A percentile compares a stretch with the other conserved stretches of the same genome.
These are phyloP conservation scores for Chelon auratus DNA, from an alignment of 2,797 vertebrate genomes.

Conservation along the genomic window DNA sequence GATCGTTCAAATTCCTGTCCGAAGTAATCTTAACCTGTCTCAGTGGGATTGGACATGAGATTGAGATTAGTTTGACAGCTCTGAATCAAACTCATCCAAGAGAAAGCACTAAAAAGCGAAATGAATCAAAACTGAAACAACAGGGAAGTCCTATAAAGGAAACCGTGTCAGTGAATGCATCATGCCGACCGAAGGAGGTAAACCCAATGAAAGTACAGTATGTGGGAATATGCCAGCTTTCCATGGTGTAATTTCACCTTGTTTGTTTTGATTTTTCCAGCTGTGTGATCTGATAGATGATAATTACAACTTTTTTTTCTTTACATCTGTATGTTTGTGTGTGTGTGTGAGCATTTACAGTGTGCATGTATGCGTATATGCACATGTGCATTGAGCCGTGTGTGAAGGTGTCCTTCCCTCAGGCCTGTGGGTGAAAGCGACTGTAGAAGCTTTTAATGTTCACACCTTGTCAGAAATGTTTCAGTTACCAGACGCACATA, in stretches of 20 bases:
- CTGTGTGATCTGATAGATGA: conserved; percentile 1
- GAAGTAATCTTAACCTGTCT: background rate
- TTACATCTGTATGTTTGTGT: background rate
- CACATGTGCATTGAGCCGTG: conserved; percentile 7
- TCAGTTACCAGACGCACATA: conserved; percentile 48
- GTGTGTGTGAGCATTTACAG: background rate
- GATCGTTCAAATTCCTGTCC: too few species aligned
- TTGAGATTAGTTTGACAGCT: background rate
- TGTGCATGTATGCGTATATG: conserved; percentile 1
- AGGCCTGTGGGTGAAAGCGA: conserved; percentile 58
- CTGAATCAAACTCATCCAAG: background rate
- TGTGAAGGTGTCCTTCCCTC: conserved; percentile 73
- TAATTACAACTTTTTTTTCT: conserved; percentile 4
- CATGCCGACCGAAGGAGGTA: background rate
- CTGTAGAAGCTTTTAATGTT: conserved; percentile 76
- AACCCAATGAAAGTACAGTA: background rate
- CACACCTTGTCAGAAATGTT: conserved; percentile 77
- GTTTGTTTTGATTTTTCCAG: background rate
- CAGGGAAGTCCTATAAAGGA: background rate
- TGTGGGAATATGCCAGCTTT: background rate
- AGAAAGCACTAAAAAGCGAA: background rate
- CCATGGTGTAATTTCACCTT: too few species aligned
- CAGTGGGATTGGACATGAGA: too few species aligned
- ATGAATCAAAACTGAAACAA: background rate
- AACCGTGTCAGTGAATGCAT: background rate